Percentiles rank a stretch among this genome's conserved stretches.
Conservation (phyloP, 1,140 invertebrate species). For the Epicauta chinensis region DNA sequence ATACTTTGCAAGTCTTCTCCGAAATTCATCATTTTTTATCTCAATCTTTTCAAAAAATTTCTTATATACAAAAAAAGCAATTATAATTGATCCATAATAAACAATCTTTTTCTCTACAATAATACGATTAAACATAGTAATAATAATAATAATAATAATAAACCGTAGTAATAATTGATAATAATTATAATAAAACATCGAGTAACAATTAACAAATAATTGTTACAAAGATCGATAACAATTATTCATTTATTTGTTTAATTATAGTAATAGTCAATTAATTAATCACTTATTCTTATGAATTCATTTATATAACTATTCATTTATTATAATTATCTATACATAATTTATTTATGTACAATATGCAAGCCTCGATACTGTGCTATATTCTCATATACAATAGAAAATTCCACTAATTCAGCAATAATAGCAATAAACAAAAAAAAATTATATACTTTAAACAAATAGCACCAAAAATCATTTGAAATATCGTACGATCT, state of each 20-base stretch:
- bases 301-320: no score
- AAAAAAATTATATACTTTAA: no score
- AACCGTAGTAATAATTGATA: background rate
- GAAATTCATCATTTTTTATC: no score
- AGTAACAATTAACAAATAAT: slow-evolving; percentile 15
- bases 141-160: background rate
- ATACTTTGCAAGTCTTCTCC: slow-evolving; percentile 6
- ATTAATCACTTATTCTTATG: no score
- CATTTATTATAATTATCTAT: no score
- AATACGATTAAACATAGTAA: slow-evolving; percentile 4
- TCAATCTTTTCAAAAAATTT: no score
- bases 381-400: no score
- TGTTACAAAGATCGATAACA: slow-evolving; percentile 14
- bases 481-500: no score
- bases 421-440: no score
- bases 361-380: background rate
- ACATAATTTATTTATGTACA: slow-evolving; percentile 5
- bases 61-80: slow-evolving; percentile 18
- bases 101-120: slow-evolving; percentile 1
- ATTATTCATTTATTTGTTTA: slow-evolving; percentile 7
- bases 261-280: background rate
- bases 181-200: slow-evolving; percentile 3
- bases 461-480: no score
- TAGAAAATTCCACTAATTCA: no score
- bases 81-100: slow-evolving; percentile 10